Evolutionary conservation across 1,140 invertebrate genomes (phyloP), one percentile per base, ranked within the genome.

Genomic region (Centruroides sculpturatus): DNA sequence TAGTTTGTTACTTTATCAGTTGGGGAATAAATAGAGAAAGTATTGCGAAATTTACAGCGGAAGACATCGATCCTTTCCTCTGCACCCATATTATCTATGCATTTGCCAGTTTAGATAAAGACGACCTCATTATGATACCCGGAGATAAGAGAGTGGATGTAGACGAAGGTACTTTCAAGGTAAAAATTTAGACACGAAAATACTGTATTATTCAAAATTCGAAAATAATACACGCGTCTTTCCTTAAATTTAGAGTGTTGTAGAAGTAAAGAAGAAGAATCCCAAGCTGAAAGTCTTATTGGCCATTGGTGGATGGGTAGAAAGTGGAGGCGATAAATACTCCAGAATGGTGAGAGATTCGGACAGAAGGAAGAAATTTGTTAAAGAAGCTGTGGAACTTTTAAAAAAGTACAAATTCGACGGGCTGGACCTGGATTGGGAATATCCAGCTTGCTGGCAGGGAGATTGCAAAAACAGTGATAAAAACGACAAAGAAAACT

Each of bases 371-470:
- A 77, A 81, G 59, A 75, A 79, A 4, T 90, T 92, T 70, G 84
- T 91, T 55, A 76, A 72, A 56, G 87, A 85, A 90, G 90, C 0
- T 92, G 76, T 86, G 0, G 75, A 79, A 12, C 90, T 88, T 67
- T 69, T 94, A 6, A 77, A 81, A 11, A 78, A 80, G 57, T 77
- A 89, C 64, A 82, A 83, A 46, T 92, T 94, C 69, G 78, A 84
- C 60, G 90, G 90, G 13, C 70, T 94, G 0, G 87, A 90, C 63
- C 67, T 93, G 4, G 89, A 92, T 65, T 94, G 90, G 90, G 89
- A 90, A 69, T 93, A 92, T 71, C 90, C 89, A 0, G 84, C 85
- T 53, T 94, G 90, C 66, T 92, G 89, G 89, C 88, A 92, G 66
- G 89, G 85, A 68, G 84, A 91, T 68, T 94, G 89, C 70, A 82